Conservation (phyloP, 1,140 invertebrate species). For the Papilio machaon region DNA sequence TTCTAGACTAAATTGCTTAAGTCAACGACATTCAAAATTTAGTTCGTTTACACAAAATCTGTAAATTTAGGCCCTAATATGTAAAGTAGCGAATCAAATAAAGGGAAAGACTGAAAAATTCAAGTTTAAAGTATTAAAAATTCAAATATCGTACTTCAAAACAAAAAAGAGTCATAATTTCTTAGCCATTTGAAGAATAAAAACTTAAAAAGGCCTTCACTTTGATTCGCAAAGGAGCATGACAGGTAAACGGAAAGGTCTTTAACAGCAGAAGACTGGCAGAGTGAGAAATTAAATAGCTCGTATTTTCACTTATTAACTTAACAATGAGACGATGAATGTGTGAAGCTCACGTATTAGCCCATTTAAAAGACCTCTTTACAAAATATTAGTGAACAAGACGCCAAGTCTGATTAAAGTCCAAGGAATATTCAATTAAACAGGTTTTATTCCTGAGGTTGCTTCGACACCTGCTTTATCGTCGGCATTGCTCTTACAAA, state of each 20-base stretch:
- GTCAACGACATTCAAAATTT: too few relatives aligned
- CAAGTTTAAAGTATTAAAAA: too few relatives aligned
- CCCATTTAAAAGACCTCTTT: slow-evolving; percentile 23
- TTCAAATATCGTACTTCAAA: too few relatives aligned
- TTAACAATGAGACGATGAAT: slow-evolving; percentile 28
- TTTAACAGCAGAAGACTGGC: slow-evolving; percentile 3
- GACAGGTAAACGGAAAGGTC: slow-evolving; percentile 4
- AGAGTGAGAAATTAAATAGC: slow-evolving; percentile 29
- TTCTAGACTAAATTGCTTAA: too few relatives aligned
- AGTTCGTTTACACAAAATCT: too few relatives aligned
- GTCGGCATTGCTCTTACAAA: slow-evolving; percentile 5
- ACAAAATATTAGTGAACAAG: slow-evolving; percentile 31
- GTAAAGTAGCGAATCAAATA: too few relatives aligned
- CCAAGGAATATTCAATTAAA: slow-evolving; percentile 29
- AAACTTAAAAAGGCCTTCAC: background rate
- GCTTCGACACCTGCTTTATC: slow-evolving; percentile 23
- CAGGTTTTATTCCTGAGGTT: slow-evolving; percentile 26
- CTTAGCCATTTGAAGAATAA: background rate
- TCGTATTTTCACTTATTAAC: slow-evolving; percentile 31
- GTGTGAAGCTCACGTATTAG: slow-evolving; percentile 34
- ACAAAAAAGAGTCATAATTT: background rate
- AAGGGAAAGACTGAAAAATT: too few relatives aligned
- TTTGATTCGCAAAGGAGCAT: background rate
- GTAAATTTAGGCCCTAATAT: too few relatives aligned
- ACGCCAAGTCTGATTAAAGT: slow-evolving; percentile 1